Evolutionary conservation across 2,113 vertebrate genomes (phyloP).

Genomic region (Aramus guarauna): DNA sequence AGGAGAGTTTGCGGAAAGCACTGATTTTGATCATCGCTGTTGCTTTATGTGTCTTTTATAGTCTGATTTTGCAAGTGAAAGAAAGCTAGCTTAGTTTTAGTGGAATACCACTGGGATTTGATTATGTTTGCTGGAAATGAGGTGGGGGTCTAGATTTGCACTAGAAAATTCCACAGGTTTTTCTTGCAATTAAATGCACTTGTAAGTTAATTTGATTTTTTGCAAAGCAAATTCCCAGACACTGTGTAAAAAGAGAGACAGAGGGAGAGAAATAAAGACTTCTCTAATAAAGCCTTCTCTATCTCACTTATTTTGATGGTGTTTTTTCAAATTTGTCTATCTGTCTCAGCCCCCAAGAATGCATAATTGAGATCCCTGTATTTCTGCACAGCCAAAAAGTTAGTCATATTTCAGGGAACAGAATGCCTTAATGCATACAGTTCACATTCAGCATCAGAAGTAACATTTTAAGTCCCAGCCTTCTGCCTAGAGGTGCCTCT

Average conservation of each 20-base stretch:
- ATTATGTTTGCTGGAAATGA: background rate
- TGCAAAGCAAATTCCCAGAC: background rate
- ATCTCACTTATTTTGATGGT: background rate
- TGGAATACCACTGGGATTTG: background rate
- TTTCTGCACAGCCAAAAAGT: background rate
- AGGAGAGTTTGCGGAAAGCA: background rate
- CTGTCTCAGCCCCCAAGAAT: background rate
- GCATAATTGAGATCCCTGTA: background rate
- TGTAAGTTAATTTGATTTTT: background rate
- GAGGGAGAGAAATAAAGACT: background rate
- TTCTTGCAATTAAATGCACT: background rate
- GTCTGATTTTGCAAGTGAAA: background rate
- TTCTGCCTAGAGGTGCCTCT: background rate
- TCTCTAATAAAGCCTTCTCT: background rate
- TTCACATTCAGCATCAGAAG: background rate
- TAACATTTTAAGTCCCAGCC: background rate
- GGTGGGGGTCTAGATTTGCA: background rate
- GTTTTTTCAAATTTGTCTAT: background rate
- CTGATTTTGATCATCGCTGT: background rate
- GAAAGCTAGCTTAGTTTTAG: background rate
- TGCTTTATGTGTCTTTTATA: background rate
- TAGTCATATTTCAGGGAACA: background rate
- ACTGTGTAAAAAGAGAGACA: background rate
- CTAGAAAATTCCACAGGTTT: background rate
- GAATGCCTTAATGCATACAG: background rate